Evolutionary conservation across 2,797 vertebrate genomes (phyloP).

Genomic region (Neosilurus hyrtlii): DNA sequence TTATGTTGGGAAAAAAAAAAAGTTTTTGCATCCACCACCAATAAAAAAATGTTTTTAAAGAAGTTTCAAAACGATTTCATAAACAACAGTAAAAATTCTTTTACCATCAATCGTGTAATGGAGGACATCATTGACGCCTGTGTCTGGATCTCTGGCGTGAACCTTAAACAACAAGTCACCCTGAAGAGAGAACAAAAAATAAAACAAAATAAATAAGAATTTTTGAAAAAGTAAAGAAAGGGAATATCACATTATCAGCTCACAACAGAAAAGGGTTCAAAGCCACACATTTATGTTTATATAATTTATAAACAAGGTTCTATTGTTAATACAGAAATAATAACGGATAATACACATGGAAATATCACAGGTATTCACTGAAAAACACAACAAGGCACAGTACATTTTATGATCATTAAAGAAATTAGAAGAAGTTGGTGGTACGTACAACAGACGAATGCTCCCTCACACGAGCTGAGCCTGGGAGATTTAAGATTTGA

Average conservation of each 20-base stretch:
- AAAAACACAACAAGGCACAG: background rate
- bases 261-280: background rate
- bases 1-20: too few relatives aligned
- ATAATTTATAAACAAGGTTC: background rate
- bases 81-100: background rate
- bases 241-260: background rate
- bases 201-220: too few relatives aligned
- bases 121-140: slow-evolving; percentile 75
- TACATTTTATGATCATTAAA: background rate
- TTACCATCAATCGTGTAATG: slow-evolving; percentile 80
- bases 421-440: background rate
- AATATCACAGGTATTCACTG: background rate
- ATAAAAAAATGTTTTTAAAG: background rate
- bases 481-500: slow-evolving; percentile 75
- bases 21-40: fast-evolving
- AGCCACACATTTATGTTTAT: background rate
- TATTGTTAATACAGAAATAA: background rate
- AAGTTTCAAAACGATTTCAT: background rate
- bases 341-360: background rate
- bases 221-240: too few relatives aligned
- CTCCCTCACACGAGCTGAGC: slow-evolving; percentile 68
- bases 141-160: slow-evolving; percentile 81
- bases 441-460: slow-evolving; percentile 69
- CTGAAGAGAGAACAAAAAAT: slow-evolving; percentile 61
- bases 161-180: slow-evolving; percentile 70